Evolutionary conservation across 1,140 invertebrate species (phyloP).

Genomic region (Drosophila nannoptera): DNA sequence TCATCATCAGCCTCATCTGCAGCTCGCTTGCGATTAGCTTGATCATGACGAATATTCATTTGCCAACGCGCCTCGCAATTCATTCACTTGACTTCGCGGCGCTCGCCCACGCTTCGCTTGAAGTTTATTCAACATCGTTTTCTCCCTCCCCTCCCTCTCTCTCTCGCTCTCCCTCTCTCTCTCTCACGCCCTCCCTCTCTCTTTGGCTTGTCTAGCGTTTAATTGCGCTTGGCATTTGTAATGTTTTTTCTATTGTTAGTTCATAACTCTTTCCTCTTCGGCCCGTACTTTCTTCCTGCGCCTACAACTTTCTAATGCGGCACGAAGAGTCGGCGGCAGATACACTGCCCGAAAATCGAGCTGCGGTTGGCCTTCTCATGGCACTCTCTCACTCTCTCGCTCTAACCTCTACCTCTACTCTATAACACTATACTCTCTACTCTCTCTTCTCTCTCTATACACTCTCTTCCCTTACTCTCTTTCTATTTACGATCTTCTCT

Average conservation of each 20-base stretch:
- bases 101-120: conserved; percentile 34
- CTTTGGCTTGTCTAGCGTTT: conserved; percentile 26
- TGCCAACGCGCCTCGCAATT: conserved; percentile 35
- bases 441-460: background rate
- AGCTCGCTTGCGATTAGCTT: conserved; percentile 9
- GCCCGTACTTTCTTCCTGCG: conserved; percentile 2
- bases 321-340: background rate
- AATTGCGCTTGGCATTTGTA: conserved; percentile 27
- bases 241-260: conserved; percentile 24
- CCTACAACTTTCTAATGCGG: conserved; percentile 29
- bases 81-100: conserved; percentile 49
- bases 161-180: background rate
- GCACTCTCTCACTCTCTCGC: background rate
- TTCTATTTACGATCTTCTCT: background rate
- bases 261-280: background rate
- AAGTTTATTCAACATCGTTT: conserved; percentile 2
- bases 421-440: background rate
- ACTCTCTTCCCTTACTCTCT: background rate
- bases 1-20: conserved; percentile 7
- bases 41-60: conserved; percentile 26
- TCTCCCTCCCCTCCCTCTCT: background rate
- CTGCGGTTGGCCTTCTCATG: too few species aligned
- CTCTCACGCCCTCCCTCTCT: too few species aligned
- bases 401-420: background rate
- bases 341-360: background rate